Conservation (phyloP, 2,113 vertebrate species). For the Pagrus major region DNA sequence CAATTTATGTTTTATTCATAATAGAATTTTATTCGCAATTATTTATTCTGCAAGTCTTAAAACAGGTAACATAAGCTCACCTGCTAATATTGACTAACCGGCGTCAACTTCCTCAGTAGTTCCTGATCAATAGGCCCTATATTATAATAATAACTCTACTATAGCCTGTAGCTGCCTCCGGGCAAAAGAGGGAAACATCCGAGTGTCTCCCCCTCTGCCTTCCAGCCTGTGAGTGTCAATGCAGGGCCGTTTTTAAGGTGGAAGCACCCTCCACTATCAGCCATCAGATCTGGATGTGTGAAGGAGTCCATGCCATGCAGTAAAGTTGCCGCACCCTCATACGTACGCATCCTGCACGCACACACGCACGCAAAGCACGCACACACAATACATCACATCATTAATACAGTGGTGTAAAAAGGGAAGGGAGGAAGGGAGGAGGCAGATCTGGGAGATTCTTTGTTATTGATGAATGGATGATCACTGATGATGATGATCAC, state of each 20-base stretch:
- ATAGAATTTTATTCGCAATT: neutral
- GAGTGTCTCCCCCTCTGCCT: neutral
- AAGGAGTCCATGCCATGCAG: conserved; percentile 73
- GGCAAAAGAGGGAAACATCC: too few species aligned
- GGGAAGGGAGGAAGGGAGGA: conserved; percentile 7
- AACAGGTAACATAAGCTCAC: conserved; percentile 4
- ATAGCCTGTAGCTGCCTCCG: conserved; percentile 12
- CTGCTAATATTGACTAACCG: conserved; percentile 21
- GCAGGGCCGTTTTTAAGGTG: neutral
- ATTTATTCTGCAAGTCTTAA: conserved; percentile 4
- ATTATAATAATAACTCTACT: conserved; percentile 21
- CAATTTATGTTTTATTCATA: neutral
- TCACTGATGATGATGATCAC: neutral
- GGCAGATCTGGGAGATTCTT: conserved; percentile 34
- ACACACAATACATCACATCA: conserved; percentile 27
- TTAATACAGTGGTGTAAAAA: conserved; percentile 19
- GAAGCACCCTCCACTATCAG: conserved; percentile 11
- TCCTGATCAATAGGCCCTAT: neutral
- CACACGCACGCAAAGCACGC: conserved; percentile 53
- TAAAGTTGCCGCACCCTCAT: conserved; percentile 82
- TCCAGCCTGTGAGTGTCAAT: neutral
- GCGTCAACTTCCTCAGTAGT: conserved; percentile 29
- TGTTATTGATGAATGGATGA: conserved; percentile 41
- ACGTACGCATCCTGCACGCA: conserved; percentile 62
- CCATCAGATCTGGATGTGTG: conserved; percentile 55